A percentile compares a stretch with the other conserved stretches of the same genome.
Evolutionary conservation across 2,797 vertebrate genomes (phyloP).

Genomic region (Florisuga fusca): DNA sequence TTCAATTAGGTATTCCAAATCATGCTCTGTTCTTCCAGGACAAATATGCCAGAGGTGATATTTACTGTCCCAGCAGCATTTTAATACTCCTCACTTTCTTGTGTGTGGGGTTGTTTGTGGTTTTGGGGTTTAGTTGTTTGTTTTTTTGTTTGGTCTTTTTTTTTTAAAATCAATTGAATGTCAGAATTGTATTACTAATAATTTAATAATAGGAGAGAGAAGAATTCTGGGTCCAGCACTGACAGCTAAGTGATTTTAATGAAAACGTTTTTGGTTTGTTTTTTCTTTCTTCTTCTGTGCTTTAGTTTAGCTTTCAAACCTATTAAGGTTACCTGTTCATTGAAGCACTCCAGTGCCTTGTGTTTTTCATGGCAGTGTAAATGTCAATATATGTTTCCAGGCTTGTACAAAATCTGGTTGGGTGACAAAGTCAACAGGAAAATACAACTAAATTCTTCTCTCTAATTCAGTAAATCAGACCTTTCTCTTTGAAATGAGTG

Average conservation of each 20-base stretch:
- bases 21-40: conserved; percentile 73
- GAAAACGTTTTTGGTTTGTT: background rate
- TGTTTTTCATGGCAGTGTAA: background rate
- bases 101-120: too few relatives aligned
- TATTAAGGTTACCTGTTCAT: background rate
- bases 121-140: too few relatives aligned
- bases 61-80: conserved; percentile 77
- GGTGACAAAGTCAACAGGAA: background rate
- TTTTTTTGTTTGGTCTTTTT: background rate
- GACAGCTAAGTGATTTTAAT: conserved; percentile 42
- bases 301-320: background rate
- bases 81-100: conserved; percentile 60
- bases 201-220: conserved; percentile 36
- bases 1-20: conserved; percentile 84
- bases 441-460: background rate
- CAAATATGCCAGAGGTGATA: conserved; percentile 79
- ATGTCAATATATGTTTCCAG: background rate
- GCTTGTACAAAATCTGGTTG: background rate
- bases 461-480: background rate
- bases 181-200: conserved; percentile 49
- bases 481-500: background rate
- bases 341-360: background rate
- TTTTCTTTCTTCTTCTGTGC: background rate
- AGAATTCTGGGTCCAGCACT: conserved; percentile 24
- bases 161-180: background rate